These are phyloP conservation scores for Myotis yumanensis DNA, from an alignment of 2,113 vertebrate species.

Conservation along the genomic window DNA sequence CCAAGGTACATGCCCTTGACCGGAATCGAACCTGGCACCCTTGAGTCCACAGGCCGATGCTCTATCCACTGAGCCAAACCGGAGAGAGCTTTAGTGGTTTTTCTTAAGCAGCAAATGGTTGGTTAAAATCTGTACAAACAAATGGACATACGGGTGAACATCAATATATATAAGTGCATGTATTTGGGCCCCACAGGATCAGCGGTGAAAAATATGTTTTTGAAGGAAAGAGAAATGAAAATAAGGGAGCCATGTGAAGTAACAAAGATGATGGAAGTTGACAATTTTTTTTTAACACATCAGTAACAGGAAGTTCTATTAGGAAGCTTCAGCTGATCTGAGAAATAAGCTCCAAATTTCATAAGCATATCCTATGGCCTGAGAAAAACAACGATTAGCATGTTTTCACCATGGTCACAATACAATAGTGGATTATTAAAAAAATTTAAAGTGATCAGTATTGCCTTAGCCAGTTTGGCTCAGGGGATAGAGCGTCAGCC, in stretches of 20 bases:
- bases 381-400: neutral
- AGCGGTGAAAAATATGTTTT: neutral
- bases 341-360: constrained; percentile 40
- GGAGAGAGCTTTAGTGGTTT: neutral
- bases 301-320: neutral
- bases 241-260: neutral
- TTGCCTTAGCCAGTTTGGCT: neutral
- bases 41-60: too few species aligned
- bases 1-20: too few species aligned
- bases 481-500: too few species aligned
- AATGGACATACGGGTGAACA: neutral
- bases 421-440: neutral
- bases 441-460: neutral
- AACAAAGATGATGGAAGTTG: constrained; percentile 11
- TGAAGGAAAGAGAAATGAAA: neutral
- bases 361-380: neutral
- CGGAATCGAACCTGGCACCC: too few species aligned
- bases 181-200: neutral
- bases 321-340: neutral
- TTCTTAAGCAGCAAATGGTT: constrained; percentile 13
- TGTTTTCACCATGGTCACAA: neutral
- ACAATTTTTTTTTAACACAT: neutral
- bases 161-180: neutral
- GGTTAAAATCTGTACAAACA: constrained; percentile 24
- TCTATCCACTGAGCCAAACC: too few species aligned